Conservation (phyloP, 2,113 vertebrate species). For the Brachionichthys hirsutus region DNA sequence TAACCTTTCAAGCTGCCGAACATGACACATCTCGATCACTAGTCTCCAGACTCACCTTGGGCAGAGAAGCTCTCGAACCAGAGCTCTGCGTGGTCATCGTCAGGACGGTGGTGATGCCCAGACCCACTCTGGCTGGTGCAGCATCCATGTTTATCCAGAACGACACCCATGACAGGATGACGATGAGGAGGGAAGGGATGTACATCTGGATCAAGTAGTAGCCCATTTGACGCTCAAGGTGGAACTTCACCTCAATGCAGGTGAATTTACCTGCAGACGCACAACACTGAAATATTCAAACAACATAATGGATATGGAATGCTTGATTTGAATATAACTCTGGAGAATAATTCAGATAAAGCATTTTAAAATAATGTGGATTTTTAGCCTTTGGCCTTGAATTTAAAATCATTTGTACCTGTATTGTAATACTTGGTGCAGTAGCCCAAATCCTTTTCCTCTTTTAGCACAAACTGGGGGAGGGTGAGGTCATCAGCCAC, state of each 20-base stretch:
- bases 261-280: constrained; percentile 85
- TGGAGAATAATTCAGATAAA: not conserved
- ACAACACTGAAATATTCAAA: not conserved
- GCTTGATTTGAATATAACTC: not conserved
- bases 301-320: too few relatives aligned
- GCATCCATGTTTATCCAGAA: constrained; percentile 98
- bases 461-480: constrained; percentile 90
- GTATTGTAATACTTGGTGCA: constrained; percentile 96
- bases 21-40: too few relatives aligned
- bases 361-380: not conserved
- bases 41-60: constrained; percentile 82
- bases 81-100: constrained; percentile 95
- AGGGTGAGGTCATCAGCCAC: constrained; percentile 92
- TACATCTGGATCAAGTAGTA: constrained; percentile 98
- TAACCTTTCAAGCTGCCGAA: too few relatives aligned
- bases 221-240: constrained; percentile 92
- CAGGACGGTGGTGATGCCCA: constrained; percentile 92
- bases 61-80: constrained; percentile 88
- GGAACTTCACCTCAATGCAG: constrained; percentile 94
- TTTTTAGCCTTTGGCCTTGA: not conserved
- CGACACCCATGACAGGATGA: constrained; percentile 94
- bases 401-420: constrained; percentile 72
- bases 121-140: constrained; percentile 86
- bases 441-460: constrained; percentile 91
- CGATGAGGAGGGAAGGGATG: constrained; percentile 91